Evolutionary conservation across 2,113 vertebrate species (phyloP).

Genomic region (Nothobranchius kuhntae): DNA sequence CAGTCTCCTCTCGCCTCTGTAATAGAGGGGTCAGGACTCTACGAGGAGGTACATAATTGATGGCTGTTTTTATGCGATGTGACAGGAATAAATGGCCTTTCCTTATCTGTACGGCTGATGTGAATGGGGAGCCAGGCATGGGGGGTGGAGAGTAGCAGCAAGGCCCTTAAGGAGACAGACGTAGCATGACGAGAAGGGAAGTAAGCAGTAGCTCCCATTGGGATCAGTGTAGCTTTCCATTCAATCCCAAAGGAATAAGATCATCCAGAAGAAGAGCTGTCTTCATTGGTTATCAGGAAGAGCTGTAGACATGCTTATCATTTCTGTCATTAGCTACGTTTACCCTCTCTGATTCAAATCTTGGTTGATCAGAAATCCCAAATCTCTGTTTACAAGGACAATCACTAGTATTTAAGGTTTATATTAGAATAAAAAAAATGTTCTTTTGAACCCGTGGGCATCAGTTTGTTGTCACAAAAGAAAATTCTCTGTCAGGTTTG

Average conservation of each 20-base stretch:
- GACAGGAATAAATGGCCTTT: conserved; percentile 70
- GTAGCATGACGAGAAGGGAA: conserved; percentile 52
- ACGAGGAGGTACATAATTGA: conserved; percentile 67
- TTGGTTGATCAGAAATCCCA: too few relatives aligned
- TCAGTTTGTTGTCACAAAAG: too few relatives aligned
- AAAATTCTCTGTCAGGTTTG: too few relatives aligned
- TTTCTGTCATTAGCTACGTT: background rate
- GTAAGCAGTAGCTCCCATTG: conserved; percentile 60
- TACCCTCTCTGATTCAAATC: too few relatives aligned
- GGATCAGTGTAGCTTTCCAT: conserved; percentile 33
- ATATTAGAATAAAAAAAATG: too few relatives aligned
- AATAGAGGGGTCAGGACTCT: conserved; percentile 71
- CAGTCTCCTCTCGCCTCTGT: conserved; percentile 53
- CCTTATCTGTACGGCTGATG: conserved; percentile 52
- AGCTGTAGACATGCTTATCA: conserved; percentile 1
- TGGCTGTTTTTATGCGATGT: conserved; percentile 72
- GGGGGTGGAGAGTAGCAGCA: conserved; percentile 16
- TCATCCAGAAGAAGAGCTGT: conserved; percentile 39
- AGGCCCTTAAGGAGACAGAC: conserved; percentile 51
- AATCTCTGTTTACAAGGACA: too few relatives aligned
- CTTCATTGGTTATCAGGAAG: conserved; percentile 59
- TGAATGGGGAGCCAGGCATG: background rate
- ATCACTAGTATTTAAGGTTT: too few relatives aligned
- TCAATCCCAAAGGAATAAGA: conserved; percentile 30
- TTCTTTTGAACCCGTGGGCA: too few relatives aligned